Base-by-base conservation (phyloP, 2,888 invertebrate genomes). In the Melinaea menophilus region DNA sequence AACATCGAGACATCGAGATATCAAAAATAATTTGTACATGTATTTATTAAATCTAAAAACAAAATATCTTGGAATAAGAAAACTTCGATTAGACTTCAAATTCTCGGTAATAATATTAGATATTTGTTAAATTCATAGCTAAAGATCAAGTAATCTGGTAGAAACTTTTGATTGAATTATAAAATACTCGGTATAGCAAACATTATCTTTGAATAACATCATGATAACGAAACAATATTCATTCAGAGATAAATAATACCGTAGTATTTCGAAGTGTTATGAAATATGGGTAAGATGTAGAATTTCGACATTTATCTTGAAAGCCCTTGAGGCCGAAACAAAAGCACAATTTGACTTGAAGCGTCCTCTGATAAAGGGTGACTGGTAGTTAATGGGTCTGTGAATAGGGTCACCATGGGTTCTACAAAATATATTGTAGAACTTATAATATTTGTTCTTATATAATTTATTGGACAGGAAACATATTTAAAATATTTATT, bases 341-440 rank as follows among this genome's bases (percentile, higher is more conserved):
- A 71, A 68, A 68, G 65, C 71, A 51, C 60, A 68, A 64, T 71
- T 71, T 63, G 66, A 68, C 67, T 68, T 64, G 55, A 64, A 68
- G 64, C 62, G 57, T 54, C 62, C 60, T 58, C 72, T 74, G 79
- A 81, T 81, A 81, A 80, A 79, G 76, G 72, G 72, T 73, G 77
- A 80, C 70, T 76, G 78, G 73, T 77, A 69, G 73, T 69, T 72
- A 74, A 76, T 76, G 73, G 70, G 69, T 68, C 66, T 55, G 51
- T 51, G 51, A 46, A 63, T 70, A 57, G 61, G 66, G 69, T 71
- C 63, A 64, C 76, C 64, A 75, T 57, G 31, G 47, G 41, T 59
- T 56, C 7, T 31, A 3, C 7, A n/a, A n/a, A 48, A 48, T 31
- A 31, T 31, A 31, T 31, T 51, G 31, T 31, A 31, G 7, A 9